Evolutionary conservation across 2,113 vertebrate species (phyloP).

Genomic region (Notothenia coriiceps): DNA sequence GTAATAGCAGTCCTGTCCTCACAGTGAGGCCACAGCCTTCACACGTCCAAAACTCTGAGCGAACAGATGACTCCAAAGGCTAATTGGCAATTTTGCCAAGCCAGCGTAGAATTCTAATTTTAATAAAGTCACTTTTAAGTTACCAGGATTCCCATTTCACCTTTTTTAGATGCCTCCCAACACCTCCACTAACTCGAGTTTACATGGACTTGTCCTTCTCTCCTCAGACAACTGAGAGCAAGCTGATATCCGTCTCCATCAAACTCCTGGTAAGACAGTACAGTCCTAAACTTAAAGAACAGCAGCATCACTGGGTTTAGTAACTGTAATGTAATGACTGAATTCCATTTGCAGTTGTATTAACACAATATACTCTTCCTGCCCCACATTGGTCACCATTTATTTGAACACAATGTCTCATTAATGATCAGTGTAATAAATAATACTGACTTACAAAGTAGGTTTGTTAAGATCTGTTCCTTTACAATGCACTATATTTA

Average conservation of each 20-base stretch:
- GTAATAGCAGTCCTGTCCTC: background rate
- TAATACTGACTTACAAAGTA: background rate
- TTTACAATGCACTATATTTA: constrained; percentile 23
- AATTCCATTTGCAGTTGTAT: background rate
- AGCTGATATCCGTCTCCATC: background rate
- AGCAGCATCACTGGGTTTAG: background rate
- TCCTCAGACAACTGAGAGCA: background rate
- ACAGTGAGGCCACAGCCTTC: no score
- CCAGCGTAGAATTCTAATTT: background rate
- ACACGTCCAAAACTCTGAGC: background rate
- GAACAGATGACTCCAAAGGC: background rate
- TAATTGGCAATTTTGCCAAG: background rate
- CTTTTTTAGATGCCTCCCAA: background rate
- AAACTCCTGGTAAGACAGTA: background rate
- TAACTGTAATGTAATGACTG: background rate
- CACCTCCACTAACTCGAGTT: background rate
- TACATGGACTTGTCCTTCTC: background rate
- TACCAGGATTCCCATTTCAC: background rate
- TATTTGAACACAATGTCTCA: background rate
- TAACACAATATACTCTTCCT: background rate
- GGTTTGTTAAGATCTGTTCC: background rate
- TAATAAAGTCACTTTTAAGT: background rate
- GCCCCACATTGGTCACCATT: background rate
- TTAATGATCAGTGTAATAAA: background rate
- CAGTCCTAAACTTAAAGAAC: background rate